Percentiles rank a stretch among this genome's conserved stretches.
These are phyloP conservation scores for Pollenia labialis DNA, from an alignment of 2,888 invertebrate species.

Conservation along the genomic window DNA sequence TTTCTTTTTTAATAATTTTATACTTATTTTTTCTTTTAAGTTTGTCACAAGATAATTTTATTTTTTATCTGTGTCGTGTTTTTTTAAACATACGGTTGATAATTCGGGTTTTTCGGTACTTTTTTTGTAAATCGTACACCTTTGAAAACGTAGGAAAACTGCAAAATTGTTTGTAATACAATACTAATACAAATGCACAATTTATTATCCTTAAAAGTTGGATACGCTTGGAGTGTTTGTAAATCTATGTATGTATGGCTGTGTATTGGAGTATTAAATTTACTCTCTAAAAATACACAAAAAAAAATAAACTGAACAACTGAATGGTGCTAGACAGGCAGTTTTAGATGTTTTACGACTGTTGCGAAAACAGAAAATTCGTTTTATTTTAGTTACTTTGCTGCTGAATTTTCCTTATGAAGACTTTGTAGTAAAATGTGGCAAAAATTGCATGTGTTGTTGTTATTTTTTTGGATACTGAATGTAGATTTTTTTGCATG, in stretches of 20 bases:
- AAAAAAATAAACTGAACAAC: slow-evolving; percentile 42
- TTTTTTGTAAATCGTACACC: slow-evolving; percentile 11
- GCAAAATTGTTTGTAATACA: background rate
- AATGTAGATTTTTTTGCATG: slow-evolving; percentile 42
- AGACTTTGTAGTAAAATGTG: slow-evolving; percentile 33
- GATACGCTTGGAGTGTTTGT: background rate
- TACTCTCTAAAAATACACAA: slow-evolving; percentile 50
- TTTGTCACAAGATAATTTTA: background rate
- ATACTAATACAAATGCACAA: slow-evolving; percentile 44
- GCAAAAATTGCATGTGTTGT: slow-evolving; percentile 52
- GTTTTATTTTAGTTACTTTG: slow-evolving; percentile 56
- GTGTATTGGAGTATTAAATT: slow-evolving; percentile 45
- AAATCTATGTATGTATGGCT: slow-evolving; percentile 11
- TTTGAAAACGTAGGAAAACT: slow-evolving; percentile 23
- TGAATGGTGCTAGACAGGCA: slow-evolving; percentile 39
- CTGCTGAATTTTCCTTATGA: slow-evolving; percentile 47
- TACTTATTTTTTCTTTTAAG: slow-evolving; percentile 27
- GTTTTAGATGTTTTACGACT: slow-evolving; percentile 58
- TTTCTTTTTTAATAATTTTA: slow-evolving; percentile 9
- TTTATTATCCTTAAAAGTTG: slow-evolving; percentile 56
- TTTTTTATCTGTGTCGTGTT: slow-evolving; percentile 1
- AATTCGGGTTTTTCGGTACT: slow-evolving; percentile 2
- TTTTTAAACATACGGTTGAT: slow-evolving; percentile 13
- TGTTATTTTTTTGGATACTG: slow-evolving; percentile 34
- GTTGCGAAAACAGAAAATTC: slow-evolving; percentile 53